Conservation (phyloP, 1,140 invertebrate species). For the Tetramorium parvispinum region DNA sequence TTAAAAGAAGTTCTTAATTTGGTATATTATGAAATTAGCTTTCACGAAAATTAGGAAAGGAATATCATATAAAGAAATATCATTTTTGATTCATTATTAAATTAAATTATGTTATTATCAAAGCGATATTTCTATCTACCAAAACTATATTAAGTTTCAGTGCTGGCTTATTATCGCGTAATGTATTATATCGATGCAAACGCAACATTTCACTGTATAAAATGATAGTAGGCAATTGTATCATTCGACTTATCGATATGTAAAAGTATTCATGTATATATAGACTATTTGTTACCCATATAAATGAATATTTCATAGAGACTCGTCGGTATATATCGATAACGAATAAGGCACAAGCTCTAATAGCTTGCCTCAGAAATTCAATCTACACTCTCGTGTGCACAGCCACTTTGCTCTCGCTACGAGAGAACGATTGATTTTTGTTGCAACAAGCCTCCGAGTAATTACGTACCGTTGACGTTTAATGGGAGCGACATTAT, state of each 20-base stretch:
- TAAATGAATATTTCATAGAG: neutral
- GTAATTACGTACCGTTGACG: slow-evolving; percentile 54
- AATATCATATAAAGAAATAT: neutral
- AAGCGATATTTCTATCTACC: neutral
- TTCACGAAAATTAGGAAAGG: neutral
- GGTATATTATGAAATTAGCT: neutral
- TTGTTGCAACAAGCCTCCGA: slow-evolving; percentile 35
- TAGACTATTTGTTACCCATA: slow-evolving; percentile 1
- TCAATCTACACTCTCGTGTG: slow-evolving; percentile 22
- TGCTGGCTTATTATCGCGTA: neutral
- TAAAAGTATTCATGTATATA: slow-evolving; percentile 19
- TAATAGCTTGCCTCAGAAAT: slow-evolving; percentile 4
- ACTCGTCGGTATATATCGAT: neutral
- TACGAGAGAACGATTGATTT: slow-evolving; percentile 46
- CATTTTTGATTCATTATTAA: neutral
- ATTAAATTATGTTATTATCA: neutral
- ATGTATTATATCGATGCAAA: neutral
- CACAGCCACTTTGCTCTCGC: slow-evolving; percentile 7
- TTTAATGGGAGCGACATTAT: slow-evolving; percentile 60
- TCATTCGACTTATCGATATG: neutral
- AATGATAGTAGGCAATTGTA: neutral
- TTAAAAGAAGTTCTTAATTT: neutral
- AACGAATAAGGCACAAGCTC: neutral
- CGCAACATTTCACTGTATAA: neutral
- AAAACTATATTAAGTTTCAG: neutral